Base-by-base conservation (phyloP, 1,140 invertebrate genomes). In the Littorina saxatilis region DNA sequence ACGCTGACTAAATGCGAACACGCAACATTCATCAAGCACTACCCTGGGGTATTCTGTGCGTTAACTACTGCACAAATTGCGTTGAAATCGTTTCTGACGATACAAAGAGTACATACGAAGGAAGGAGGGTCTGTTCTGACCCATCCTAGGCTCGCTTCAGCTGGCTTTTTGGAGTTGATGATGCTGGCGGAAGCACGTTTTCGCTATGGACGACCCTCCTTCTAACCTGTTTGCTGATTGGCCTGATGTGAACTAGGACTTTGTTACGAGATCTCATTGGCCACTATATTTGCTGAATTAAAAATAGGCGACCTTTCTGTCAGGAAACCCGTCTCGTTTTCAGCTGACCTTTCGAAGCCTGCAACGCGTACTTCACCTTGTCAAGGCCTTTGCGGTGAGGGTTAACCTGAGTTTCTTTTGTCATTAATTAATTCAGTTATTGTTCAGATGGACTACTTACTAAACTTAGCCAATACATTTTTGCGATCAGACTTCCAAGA, bases 71-170 rank as follows among this genome's bases (percentile, higher is more conserved):
- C 40, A n/a, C 55, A 61, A 70, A 35, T 27, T n/a, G 52, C 61
- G 37, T 55, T 29, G 32, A 82, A 83, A 78, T 43, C 76, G 82
- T 83, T 79, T 84, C 32, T 81, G 83, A 61, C 81, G 79, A 76
- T 84, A 86, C n/a, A 83, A 17, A n/a, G 83, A 84, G 68, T 86
- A 86, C 58, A 84, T 80, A 61, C 77, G 74, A 35, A 82, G 50
- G 75, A 72, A 84, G 40, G n/a, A 55, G 76, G 82, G 78, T 79
- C 80, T 73, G 63, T 74, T 74, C 43, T 68, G 82, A 84, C 84
- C 84, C 84, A 84, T 86, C 27, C 80, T 76, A 37, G 39, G 66
- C 63, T 50, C 32, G 35, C 58, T 50, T 77, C 58, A 61, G 52
- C 75, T 29, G 15, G 15, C 17, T n/a, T 68, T 35, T 9, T 23